Conservation (phyloP, 2,888 invertebrate species). For the Conops quadrifasciatus region DNA sequence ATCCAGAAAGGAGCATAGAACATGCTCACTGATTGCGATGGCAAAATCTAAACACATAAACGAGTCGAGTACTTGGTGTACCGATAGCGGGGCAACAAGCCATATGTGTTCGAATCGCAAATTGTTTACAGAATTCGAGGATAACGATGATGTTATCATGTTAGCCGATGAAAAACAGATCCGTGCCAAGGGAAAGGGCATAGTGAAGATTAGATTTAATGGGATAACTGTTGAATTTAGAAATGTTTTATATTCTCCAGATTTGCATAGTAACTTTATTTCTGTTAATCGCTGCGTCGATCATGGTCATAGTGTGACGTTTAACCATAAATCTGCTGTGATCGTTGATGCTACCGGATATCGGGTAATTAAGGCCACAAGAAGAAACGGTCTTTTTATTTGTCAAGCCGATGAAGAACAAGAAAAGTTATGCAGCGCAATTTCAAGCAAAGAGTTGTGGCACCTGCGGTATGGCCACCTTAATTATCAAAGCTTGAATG, state of each 20-base stretch:
- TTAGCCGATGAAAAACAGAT: slow-evolving; percentile 1
- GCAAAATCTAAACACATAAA: not conserved
- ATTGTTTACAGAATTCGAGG: not conserved
- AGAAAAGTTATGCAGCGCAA: no score
- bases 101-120: no score
- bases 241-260: not conserved
- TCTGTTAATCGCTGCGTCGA: not conserved
- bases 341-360: not conserved
- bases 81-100: not conserved
- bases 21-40: not conserved
- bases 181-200: no score
- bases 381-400: not conserved
- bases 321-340: not conserved
- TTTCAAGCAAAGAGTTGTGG: no score
- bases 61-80: not conserved
- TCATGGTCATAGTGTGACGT: not conserved
- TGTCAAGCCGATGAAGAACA: no score
- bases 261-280: not conserved
- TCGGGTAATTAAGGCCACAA: not conserved
- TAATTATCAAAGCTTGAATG: no score
- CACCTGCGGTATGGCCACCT: no score
- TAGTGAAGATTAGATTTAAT: no score
- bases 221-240: no score
- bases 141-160: slow-evolving; percentile 4
- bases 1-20: no score